Evolutionary conservation across 2,113 vertebrate genomes (phyloP).

Genomic region (Oncorhynchus clarkii): DNA sequence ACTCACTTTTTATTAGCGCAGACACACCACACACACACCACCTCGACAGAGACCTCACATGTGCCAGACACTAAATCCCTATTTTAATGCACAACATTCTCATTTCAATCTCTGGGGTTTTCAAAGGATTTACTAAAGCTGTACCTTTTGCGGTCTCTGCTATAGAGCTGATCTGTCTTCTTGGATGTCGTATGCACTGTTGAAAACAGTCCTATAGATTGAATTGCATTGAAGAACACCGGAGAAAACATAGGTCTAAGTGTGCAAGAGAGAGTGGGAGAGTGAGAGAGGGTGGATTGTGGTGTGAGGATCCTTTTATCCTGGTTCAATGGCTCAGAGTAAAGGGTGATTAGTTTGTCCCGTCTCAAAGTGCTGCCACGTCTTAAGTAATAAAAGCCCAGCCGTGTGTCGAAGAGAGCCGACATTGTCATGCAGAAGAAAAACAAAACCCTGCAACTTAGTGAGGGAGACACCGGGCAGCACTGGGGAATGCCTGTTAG

Average conservation of each 20-base stretch:
- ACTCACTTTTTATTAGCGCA: conserved; percentile 35
- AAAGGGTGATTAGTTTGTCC: conserved; percentile 68
- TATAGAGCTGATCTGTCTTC: conserved; percentile 36
- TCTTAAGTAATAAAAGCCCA: conserved; percentile 71
- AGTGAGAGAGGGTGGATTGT: conserved; percentile 50
- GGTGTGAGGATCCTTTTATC: conserved; percentile 66
- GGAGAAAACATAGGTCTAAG: conserved; percentile 52
- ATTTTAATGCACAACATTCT: conserved; percentile 59
- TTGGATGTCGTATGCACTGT: conserved; percentile 40
- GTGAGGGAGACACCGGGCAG: conserved; percentile 33
- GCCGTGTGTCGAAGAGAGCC: conserved; percentile 44
- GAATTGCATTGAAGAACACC: conserved; percentile 60
- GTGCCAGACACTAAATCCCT: conserved; percentile 55
- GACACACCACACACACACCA: neutral
- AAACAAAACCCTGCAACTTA: conserved; percentile 31
- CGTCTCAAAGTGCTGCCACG: conserved; percentile 59
- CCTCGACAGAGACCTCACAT: conserved; percentile 20
- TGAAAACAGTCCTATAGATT: conserved; percentile 52
- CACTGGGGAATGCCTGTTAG: conserved; percentile 53
- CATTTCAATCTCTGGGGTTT: conserved; percentile 42
- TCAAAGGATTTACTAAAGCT: conserved; percentile 55
- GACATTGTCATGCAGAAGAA: conserved; percentile 48
- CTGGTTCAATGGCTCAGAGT: conserved; percentile 68
- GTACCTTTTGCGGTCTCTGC: conserved; percentile 26
- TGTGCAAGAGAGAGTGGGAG: conserved; percentile 48